These are phyloP conservation scores for Furcula furcula DNA, from an alignment of 2,888 invertebrate species.

Conservation along the genomic window DNA sequence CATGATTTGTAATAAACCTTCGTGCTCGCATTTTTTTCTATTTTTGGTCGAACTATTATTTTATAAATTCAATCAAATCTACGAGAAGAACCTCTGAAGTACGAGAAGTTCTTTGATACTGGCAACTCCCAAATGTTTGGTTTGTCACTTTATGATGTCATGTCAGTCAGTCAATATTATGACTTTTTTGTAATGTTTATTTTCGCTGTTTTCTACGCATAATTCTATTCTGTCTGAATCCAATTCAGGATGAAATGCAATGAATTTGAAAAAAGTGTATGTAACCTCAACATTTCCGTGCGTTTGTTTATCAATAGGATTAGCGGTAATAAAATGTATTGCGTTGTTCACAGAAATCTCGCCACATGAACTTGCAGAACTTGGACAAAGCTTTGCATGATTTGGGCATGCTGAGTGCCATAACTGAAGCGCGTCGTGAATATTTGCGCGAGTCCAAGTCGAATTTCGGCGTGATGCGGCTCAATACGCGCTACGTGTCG, in stretches of 20 bases:
- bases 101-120: conserved; percentile 5
- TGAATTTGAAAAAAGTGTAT: conserved; percentile 61
- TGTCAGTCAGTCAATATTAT: conserved; percentile 55
- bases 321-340: conserved; percentile 37
- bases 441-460: conserved; percentile 78
- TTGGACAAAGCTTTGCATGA: conserved; percentile 83
- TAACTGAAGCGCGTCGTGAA: conserved; percentile 80
- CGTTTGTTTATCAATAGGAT: conserved; percentile 13
- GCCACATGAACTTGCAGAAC: conserved; percentile 76
- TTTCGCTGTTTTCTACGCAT: conserved; percentile 63
- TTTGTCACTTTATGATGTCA: too few species aligned
- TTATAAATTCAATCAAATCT: too few species aligned
- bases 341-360: conserved; percentile 69
- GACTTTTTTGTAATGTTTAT: conserved; percentile 80
- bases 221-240: conserved; percentile 45
- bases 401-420: conserved; percentile 83
- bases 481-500: conserved; percentile 83
- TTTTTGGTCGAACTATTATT: too few species aligned
- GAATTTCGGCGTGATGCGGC: conserved; percentile 74
- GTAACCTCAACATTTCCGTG: conserved; percentile 23
- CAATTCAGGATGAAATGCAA: conserved; percentile 68
- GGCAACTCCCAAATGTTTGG: conserved; percentile 18
- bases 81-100: too few species aligned
- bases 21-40: too few species aligned
- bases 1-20: too few species aligned